Evolutionary conservation across 2,113 vertebrate species (phyloP).

Genomic region (Ciconia boyciana): DNA sequence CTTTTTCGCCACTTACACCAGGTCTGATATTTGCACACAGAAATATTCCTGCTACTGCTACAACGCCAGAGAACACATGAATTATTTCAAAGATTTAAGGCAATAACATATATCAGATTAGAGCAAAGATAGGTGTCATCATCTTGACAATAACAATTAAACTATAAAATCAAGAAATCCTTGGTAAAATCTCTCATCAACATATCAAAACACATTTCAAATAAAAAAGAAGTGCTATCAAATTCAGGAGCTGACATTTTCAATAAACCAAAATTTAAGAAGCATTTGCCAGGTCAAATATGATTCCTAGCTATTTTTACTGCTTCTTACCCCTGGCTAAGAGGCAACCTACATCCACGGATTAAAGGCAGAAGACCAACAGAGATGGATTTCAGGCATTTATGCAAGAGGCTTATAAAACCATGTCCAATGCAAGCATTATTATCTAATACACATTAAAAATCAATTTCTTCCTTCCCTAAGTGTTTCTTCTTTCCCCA

Average conservation of each 20-base stretch:
- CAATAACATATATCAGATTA: background rate
- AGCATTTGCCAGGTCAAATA: background rate
- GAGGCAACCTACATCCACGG: background rate
- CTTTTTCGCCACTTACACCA: background rate
- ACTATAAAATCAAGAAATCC: background rate
- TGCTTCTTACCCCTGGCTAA: constrained; percentile 26
- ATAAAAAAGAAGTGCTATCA: background rate
- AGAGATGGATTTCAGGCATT: background rate
- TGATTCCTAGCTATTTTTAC: constrained; percentile 33
- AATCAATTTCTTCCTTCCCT: background rate
- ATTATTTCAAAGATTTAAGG: background rate
- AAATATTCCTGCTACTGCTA: background rate
- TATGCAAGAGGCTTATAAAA: constrained; percentile 9
- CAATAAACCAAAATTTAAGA: constrained; percentile 20
- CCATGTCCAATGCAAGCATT: background rate
- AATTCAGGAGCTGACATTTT: background rate
- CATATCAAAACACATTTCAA: background rate
- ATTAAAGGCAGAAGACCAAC: background rate
- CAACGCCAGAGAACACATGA: background rate
- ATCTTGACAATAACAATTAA: background rate
- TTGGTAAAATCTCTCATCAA: background rate
- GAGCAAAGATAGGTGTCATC: background rate
- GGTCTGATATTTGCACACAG: background rate
- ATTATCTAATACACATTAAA: background rate
- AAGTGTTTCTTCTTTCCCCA: background rate